Evolutionary conservation across 2,113 vertebrate species (phyloP).

Genomic region (Saimiri boliviensis): DNA sequence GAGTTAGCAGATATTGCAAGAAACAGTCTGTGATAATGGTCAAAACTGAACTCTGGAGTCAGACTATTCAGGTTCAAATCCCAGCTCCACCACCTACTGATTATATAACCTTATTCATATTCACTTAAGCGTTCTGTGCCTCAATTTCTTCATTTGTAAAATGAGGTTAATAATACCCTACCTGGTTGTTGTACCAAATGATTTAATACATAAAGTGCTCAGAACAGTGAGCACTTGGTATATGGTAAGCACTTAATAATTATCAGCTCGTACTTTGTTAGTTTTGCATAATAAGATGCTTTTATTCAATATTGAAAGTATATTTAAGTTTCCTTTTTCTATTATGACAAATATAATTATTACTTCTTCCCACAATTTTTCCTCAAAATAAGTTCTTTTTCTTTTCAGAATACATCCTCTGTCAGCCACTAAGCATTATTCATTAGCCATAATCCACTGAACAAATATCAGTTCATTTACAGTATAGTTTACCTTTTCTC

Average conservation of each 20-base stretch:
- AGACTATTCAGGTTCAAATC: not conserved
- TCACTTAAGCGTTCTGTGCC: not conserved
- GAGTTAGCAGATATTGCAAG: not conserved
- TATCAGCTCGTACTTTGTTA: not conserved
- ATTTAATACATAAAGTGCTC: not conserved
- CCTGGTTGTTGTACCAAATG: not conserved
- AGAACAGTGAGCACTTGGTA: not conserved
- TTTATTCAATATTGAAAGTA: not conserved
- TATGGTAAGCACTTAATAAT: not conserved
- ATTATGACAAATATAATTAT: slow-evolving; percentile 20
- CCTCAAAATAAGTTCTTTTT: not conserved
- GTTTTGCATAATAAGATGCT: not conserved
- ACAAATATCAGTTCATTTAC: not conserved
- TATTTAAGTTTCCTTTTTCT: slow-evolving; percentile 2
- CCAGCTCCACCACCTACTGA: not conserved
- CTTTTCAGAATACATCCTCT: slow-evolving; percentile 2
- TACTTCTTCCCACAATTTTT: not conserved
- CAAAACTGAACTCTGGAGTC: not conserved
- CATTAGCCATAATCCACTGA: not conserved
- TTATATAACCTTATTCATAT: not conserved
- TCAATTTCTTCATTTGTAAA: slow-evolving; percentile 30
- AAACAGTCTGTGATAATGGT: not conserved
- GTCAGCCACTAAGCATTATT: not conserved
- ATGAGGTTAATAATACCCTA: not conserved
- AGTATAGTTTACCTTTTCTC: not conserved